phyloP scores from a whole-genome alignment of 2,797 vertebrate genomes.

The Phrynocephalus vlangalii region DNA sequence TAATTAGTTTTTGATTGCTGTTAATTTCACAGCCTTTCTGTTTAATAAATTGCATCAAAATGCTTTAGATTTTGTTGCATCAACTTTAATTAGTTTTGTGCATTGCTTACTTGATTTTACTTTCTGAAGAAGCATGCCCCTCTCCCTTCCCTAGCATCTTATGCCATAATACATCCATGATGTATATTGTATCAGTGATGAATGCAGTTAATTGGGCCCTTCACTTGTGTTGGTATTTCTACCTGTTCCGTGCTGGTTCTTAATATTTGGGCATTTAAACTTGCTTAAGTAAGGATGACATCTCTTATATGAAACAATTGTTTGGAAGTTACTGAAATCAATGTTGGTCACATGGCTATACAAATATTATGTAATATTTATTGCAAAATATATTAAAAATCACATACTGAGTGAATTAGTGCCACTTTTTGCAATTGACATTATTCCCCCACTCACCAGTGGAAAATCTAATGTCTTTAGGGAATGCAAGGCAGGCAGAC shows the following conservation, averaged over 20 bases:
- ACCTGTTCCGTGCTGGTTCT: background rate
- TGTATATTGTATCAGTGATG: constrained; percentile 42
- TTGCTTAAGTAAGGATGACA: background rate
- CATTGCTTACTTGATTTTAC: constrained; percentile 73
- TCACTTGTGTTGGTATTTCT: constrained; percentile 8
- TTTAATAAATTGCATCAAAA: constrained; percentile 81
- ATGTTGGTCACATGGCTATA: background rate
- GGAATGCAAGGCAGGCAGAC: too few species aligned
- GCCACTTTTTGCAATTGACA: too few species aligned
- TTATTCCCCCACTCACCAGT: too few species aligned
- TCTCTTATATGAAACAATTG: background rate
- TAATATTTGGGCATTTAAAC: background rate
- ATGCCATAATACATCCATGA: constrained; percentile 59
- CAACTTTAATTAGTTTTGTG: constrained; percentile 82
- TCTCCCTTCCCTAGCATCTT: constrained; percentile 55
- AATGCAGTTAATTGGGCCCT: constrained; percentile 35
- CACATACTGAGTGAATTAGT: too few species aligned
- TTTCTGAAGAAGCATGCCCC: constrained; percentile 60
- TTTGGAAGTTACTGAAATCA: background rate
- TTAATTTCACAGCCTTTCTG: constrained; percentile 84
- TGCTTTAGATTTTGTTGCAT: constrained; percentile 76
- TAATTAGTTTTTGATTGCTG: constrained; percentile 85
- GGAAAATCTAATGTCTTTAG: too few species aligned
- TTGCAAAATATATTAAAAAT: background rate
- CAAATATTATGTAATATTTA: background rate